A percentile compares a stretch with the other conserved stretches of the same genome.
Conservation (phyloP, 1,140 invertebrate species). For the Zophobas morio region DNA sequence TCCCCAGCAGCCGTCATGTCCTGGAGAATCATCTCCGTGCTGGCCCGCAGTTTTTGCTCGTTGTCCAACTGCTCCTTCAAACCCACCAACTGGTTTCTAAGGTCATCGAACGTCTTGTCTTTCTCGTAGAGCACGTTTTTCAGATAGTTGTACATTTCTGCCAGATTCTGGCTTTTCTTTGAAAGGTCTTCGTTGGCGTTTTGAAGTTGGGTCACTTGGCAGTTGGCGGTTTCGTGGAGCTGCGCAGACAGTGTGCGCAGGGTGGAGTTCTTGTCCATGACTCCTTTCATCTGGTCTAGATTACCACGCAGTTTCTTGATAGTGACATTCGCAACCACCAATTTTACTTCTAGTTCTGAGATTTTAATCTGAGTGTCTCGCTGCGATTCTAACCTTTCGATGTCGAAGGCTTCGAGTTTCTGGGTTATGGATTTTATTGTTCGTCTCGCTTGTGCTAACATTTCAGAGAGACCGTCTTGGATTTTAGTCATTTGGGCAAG, state of each 20-base stretch:
- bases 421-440: slow-evolving; percentile 53
- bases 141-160: slow-evolving; percentile 14
- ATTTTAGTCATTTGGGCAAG: slow-evolving; percentile 49
- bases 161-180: slow-evolving; percentile 1
- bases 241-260: slow-evolving; percentile 59
- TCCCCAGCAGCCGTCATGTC: slow-evolving; percentile 1
- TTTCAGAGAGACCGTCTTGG: slow-evolving; percentile 55
- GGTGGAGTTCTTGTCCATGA: slow-evolving; percentile 56
- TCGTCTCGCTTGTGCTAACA: slow-evolving; percentile 57
- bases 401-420: slow-evolving; percentile 8
- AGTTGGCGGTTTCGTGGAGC: slow-evolving; percentile 60
- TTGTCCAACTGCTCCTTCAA: slow-evolving; percentile 5
- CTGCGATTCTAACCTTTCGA: slow-evolving; percentile 13
- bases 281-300: slow-evolving; percentile 41
- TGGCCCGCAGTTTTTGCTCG: slow-evolving; percentile 2
- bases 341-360: slow-evolving; percentile 52
- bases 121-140: slow-evolving; percentile 21
- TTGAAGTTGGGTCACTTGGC: slow-evolving; percentile 59
- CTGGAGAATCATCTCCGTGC: slow-evolving; percentile 1
- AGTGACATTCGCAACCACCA: slow-evolving; percentile 51
- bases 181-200: slow-evolving; percentile 48
- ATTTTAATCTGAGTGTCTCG: slow-evolving; percentile 44
- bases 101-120: slow-evolving; percentile 13
- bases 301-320: slow-evolving; percentile 40
- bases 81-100: background rate